Evolutionary conservation across 2,797 vertebrate species (phyloP).

Genomic region (Mormyrus proboscirostris): DNA sequence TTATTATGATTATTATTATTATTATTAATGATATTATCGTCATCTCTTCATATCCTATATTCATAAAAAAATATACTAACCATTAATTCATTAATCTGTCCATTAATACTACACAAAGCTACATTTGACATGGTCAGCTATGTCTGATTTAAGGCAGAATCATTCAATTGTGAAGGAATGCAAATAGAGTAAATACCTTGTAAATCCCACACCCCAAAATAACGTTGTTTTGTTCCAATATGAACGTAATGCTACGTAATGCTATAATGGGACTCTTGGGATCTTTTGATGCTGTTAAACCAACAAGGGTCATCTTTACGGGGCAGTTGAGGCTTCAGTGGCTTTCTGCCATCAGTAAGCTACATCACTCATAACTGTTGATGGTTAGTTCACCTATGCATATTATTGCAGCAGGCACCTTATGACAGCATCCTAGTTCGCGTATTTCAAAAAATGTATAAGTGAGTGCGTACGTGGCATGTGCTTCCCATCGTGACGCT

Average conservation of each 20-base stretch:
- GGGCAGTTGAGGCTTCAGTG: neutral
- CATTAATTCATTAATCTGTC: neutral
- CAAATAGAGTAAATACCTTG: neutral
- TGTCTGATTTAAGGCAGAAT: neutral
- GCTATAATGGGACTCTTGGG: neutral
- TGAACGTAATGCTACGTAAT: neutral
- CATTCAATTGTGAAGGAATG: neutral
- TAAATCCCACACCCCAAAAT: neutral
- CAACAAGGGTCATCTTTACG: neutral
- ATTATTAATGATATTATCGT: neutral
- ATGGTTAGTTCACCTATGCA: neutral
- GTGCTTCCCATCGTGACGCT: neutral
- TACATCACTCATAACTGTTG: neutral
- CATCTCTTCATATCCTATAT: no score
- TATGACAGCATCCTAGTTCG: neutral
- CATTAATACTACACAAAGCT: neutral
- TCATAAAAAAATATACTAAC: neutral
- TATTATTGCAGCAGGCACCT: neutral
- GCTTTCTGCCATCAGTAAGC: neutral
- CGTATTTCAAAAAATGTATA: neutral
- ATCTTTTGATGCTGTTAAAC: neutral
- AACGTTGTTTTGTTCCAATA: neutral
- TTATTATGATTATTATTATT: neutral
- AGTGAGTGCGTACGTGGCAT: neutral
- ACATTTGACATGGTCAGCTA: neutral